Evolutionary conservation across 2,888 invertebrate genomes (phyloP).

Genomic region (Meghimatium bilineatum): DNA sequence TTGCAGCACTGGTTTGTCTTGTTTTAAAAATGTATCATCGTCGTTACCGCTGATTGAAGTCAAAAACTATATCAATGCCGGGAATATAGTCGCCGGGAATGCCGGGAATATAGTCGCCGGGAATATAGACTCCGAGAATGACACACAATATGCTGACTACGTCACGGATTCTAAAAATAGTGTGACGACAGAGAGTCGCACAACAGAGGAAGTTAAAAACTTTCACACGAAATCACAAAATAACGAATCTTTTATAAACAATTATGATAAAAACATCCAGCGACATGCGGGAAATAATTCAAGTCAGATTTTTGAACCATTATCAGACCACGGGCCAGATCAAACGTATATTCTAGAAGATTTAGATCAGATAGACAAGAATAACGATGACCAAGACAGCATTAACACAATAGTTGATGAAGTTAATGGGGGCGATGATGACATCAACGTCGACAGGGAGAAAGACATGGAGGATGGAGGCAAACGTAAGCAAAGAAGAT

Average conservation of each 20-base stretch:
- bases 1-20: background rate
- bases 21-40: background rate
- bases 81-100: background rate
- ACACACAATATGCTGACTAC: background rate
- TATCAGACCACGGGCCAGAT: background rate
- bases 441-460: conserved; percentile 47
- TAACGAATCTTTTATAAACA: background rate
- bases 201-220: too few relatives aligned
- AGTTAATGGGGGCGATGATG: conserved; percentile 27
- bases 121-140: too few relatives aligned
- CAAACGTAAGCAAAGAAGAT: conserved; percentile 74
- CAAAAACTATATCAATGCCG: background rate
- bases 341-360: background rate
- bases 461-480: conserved; percentile 65
- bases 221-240: too few relatives aligned
- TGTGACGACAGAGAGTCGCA: background rate
- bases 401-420: conserved; percentile 4
- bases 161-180: background rate
- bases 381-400: background rate
- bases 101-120: background rate
- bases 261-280: background rate
- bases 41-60: background rate
- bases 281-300: background rate
- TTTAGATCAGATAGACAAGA: background rate
- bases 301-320: background rate